Percentiles rank a stretch among this genome's conserved stretches.
Conservation (phyloP, 1,140 invertebrate species). For the Venturia canescens region DNA sequence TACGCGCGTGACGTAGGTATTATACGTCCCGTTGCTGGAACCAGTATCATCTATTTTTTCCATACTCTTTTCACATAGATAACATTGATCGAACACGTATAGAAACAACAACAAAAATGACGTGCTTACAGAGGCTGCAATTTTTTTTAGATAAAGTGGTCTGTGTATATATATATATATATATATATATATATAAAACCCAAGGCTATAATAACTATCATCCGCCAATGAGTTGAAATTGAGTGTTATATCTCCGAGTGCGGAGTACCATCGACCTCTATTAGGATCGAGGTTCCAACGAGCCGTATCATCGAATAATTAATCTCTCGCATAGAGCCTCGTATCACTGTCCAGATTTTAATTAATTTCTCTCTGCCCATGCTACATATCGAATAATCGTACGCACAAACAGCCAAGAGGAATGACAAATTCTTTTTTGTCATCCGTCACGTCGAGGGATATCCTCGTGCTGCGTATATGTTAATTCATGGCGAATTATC, state of each 20-base stretch:
- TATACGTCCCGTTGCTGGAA: too few relatives aligned
- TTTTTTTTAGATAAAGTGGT: background rate
- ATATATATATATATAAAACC: too few relatives aligned
- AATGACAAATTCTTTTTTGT: constrained; percentile 29
- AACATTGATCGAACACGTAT: too few relatives aligned
- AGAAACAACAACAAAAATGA: too few relatives aligned
- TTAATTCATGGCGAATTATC: constrained; percentile 35
- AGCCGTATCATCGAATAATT: constrained; percentile 44
- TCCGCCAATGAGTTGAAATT: constrained; percentile 6
- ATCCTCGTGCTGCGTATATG: background rate
- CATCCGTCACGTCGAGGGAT: background rate
- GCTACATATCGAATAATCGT: background rate
- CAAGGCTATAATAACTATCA: background rate
- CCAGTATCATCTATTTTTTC: background rate
- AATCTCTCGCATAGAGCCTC: constrained; percentile 8
- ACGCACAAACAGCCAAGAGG: background rate
- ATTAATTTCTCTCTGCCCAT: constrained; percentile 31
- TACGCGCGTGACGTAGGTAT: too few relatives aligned
- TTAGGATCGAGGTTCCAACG: constrained; percentile 39
- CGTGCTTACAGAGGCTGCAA: background rate
- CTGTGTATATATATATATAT: too few relatives aligned
- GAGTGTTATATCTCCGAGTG: constrained; percentile 21
- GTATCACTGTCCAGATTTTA: constrained; percentile 36
- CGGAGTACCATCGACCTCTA: constrained; percentile 38
- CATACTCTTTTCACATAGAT: background rate